Evolutionary conservation across 2,888 invertebrate genomes (phyloP).

Genomic region (Drosophila neotestacea): DNA sequence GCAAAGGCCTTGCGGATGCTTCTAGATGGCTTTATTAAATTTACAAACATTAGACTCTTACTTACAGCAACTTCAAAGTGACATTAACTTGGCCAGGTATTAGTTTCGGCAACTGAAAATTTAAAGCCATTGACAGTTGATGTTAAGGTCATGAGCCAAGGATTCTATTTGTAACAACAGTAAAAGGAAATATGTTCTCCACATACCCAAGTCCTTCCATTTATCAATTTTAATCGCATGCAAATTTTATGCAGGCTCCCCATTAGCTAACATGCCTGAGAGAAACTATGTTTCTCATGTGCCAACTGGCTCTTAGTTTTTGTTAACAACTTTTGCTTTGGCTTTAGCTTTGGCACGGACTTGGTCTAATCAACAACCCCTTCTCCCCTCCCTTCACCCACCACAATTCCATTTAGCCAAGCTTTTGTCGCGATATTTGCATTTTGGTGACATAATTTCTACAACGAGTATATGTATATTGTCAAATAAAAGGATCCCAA

Average conservation of each 20-base stretch:
- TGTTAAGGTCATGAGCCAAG: constrained; percentile 29
- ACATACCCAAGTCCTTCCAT: constrained; percentile 20
- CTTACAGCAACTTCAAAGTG: constrained; percentile 40
- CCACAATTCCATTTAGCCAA: constrained; percentile 4
- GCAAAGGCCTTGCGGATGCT: neutral
- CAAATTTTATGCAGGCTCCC: constrained; percentile 73
- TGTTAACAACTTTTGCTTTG: constrained; percentile 68
- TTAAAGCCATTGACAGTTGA: constrained; percentile 49
- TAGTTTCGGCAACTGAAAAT: constrained; percentile 17
- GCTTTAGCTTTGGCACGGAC: constrained; percentile 14
- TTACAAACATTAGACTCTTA: constrained; percentile 55
- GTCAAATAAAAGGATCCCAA: constrained; percentile 23
- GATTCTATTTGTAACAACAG: constrained; percentile 1
- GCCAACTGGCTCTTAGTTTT: constrained; percentile 62
- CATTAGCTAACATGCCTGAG: constrained; percentile 53
- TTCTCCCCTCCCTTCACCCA: constrained; percentile 14
- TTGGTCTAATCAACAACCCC: constrained; percentile 61
- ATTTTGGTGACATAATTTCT: constrained; percentile 74
- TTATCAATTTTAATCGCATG: constrained; percentile 77
- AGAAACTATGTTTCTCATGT: constrained; percentile 52
- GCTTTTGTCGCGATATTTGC: constrained; percentile 62
- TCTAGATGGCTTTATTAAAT: constrained; percentile 55
- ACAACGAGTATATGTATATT: constrained; percentile 45
- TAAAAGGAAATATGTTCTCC: neutral
- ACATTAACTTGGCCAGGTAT: constrained; percentile 4